A percentile compares a stretch with the other conserved stretches of the same genome.
phyloP scores from a whole-genome alignment of 2,888 invertebrate genomes.

The Cosmorhoe ocellata region DNA sequence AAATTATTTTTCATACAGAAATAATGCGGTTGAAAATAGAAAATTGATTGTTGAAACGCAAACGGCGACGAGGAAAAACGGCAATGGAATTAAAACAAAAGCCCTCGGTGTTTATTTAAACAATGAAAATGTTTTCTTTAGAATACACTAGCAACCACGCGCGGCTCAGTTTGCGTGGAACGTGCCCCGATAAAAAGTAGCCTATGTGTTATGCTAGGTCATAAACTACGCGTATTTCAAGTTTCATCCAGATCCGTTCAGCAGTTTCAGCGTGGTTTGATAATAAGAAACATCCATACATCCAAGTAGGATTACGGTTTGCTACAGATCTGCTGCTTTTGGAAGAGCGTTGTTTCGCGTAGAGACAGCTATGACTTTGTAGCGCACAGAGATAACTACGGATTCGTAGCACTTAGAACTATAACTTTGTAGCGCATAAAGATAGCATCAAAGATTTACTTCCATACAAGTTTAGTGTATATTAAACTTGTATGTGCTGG shows the following conservation, averaged over 20 bases:
- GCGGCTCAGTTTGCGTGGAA: too few species aligned
- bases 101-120: slow-evolving; percentile 9
- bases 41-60: slow-evolving; percentile 1
- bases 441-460: too few species aligned
- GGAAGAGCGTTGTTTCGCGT: background rate
- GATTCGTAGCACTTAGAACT: background rate
- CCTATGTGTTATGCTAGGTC: too few species aligned
- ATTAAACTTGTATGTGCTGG: too few species aligned
- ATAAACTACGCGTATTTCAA: too few species aligned
- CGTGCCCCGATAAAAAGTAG: too few species aligned
- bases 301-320: slow-evolving; percentile 10
- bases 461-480: too few species aligned
- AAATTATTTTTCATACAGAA: slow-evolving; percentile 15
- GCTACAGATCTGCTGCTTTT: slow-evolving; percentile 2
- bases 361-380: slow-evolving; percentile 3
- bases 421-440: too few species aligned
- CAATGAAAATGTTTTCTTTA: slow-evolving; percentile 19
- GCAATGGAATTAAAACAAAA: slow-evolving; percentile 17
- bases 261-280: too few species aligned
- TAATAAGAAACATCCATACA: too few species aligned
- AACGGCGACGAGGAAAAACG: background rate
- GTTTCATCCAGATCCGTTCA: too few species aligned
- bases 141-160: too few species aligned
- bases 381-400: background rate
- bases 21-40: slow-evolving; percentile 10